Base-by-base conservation (phyloP, 2,113 vertebrate species). In the Psittacula cyanocephala region DNA sequence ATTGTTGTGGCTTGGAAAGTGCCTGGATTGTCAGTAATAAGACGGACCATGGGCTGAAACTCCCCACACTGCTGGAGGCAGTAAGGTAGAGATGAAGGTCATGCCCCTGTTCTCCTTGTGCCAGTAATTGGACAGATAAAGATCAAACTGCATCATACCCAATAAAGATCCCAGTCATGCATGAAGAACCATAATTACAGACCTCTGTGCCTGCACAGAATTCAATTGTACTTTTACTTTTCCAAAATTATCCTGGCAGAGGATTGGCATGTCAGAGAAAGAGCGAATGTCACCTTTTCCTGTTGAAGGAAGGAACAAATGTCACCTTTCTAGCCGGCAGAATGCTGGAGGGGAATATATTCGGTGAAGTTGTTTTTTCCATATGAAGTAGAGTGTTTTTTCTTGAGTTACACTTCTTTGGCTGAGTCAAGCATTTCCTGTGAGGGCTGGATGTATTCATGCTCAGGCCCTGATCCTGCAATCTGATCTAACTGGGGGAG, bases 381-480 rank as follows among this genome's bases (percentile, higher is more conserved):
- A 78, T 88, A 59, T 5, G 13, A 93, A 85, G 28, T 27, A 28
- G 62, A 90, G 41, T 72, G 77, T 31, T 89, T 10, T 94, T 95
- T 91, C 91, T 89, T 88, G 81, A 83, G 62, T 97, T 95, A 92
- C 60, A 82, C 17, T 35, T 52, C 76, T 90, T 91, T 92, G 93
- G 81, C 90, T 25, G 25, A 96, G 67, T 64, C 90, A 92, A 86
- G 44, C 41, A 81, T 90, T 93, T 96, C 88, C 94, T 90, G 80
- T 0, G 25, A 92, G 80, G 59, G 81, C 79, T 91, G 83, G 74
- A 93, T 62, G 35, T 88, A 64, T 91, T 94, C 83, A 63, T 59
- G 71, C 80, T 89, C 69, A 70, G 88, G 83, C 80, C 81, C 77
- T 62, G 88, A 92, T 94, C 62, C 92, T 93, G 96, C 93, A 96